Evolutionary conservation across 2,888 invertebrate genomes (phyloP), one percentile per base, ranked within the genome.

Genomic region (Metacarcinus magister): DNA sequence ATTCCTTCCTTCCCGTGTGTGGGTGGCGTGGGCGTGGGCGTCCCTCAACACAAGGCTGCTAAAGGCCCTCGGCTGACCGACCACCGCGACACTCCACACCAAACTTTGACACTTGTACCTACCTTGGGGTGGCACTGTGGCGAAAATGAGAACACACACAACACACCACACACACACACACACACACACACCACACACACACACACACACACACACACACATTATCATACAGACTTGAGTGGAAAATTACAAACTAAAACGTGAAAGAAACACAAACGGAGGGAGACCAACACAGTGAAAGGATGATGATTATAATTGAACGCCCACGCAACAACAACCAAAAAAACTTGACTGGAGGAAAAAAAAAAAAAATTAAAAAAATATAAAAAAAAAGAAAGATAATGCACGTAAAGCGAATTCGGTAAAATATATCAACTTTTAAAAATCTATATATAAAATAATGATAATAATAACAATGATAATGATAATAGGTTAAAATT

Each of bases 201-300:
- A 67, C 67, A 67, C 67, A 67, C 67, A 67, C 67, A 67, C 67
- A 67, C 67, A 67, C 67, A 67, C 23, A 67, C 67, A 67, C 67
- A 67, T n/a, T n/a, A 23, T n/a, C 10, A 67, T n/a, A 23, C 54
- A 54, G 54, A 54, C 54, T 54, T 0, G 54, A 54, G 54, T 54
- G 54, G 54, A 54, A 54, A 54, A 54, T 54, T 54, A 54, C 54
- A 54, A 54, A 54, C 54, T 54, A 54, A 16, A 54, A 16, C 10
- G 54, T 16, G 16, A 54, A 16, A 16, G 16, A 54, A 54, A 54
- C n/a, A n/a, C n/a, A 54, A 48, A 48, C 54, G 54, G 16, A 54
- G 54, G 54, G 54, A 54, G 54, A n/a, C n/a, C n/a, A 54, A 16
- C 13, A 54, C 54, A 54, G 54, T 54, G 54, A 54, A 54, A 54